Base-by-base conservation (phyloP, 1,140 invertebrate species). In the Reticulitermes speratus region DNA sequence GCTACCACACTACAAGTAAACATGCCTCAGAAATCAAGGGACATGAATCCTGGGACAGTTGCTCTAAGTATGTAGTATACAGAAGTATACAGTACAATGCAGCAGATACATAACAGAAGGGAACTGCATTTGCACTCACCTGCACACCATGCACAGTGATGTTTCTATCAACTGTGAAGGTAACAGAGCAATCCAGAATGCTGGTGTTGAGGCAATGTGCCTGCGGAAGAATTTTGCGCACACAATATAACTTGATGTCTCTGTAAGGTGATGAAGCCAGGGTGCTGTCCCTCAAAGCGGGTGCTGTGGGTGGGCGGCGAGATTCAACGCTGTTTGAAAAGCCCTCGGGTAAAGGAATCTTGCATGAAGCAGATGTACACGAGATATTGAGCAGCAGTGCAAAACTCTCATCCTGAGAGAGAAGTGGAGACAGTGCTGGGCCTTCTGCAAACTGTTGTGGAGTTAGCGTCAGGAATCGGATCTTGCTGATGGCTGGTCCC, bases 391-490 rank as follows among this genome's bases (percentile, higher is more conserved):
- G 96, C 1, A 97, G 91, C 83, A 97, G 94, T 2, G 95, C 93
- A 88, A 96, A 94, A n/a, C 95, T 94, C 90, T 97, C 96, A 23
- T 95, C 92, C 89, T 86, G 93, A 0, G 94, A 93, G 21, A 97
- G 91, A 5, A 97, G 90, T 48, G 92, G 91, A 2, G 96, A 96
- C 32, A 93, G 92, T 0, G 95, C 96, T 8, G 96, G 95, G 0
- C 95, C 95, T 88, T 95, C 94, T 3, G 96, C 96, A 90, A 97
- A 97, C 91, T 97, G 94, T 88, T 96, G 93, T 2, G 96, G 94
- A 0, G 94, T 94, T 87, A 97, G 90, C 0, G 95, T 96, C 0
- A 97, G 91, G 90, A 97, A 97, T 44, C 95, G 92, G 84, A 96
- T 94, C 90, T 95, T 95, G 86, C 92, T 92, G 7, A 95, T 90